Evolutionary conservation across 2,888 invertebrate genomes (phyloP), one percentile per base, ranked within the genome.

Genomic region (Pristionchus arcanus): DNA sequence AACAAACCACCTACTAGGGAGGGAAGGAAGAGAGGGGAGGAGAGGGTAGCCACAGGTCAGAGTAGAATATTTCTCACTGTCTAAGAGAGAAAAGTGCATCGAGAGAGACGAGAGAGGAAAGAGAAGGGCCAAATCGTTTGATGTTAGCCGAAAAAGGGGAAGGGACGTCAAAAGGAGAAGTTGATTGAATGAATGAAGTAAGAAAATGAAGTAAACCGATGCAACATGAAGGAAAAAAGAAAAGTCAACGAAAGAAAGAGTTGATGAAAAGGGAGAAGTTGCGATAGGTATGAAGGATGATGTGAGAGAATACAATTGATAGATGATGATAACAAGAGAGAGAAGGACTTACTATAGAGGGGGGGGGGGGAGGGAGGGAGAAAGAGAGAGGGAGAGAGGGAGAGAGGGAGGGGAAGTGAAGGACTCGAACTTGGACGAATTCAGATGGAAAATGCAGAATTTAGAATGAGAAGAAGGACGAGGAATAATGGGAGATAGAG

Each of bases 131-230:
- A 68, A 34, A 77, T 77, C 34, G 28, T 77, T 77, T 77, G 37
- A 77, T 31, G 77, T 84, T 84, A 84, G 37, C 55, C 84, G 84
- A 59, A 84, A 59, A 55, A 53, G 55, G 83, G 42, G 59, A 84
- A 31, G 34, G 53, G 55, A 31, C 28, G 59, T 34, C 37, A 59
- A 31, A 34, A 37, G 37, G 84, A 84, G 84, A 34, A 25, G 37
- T 34, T 34, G 84, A 84, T 28, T 84, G 37, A 84, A 84, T 31
- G 84, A 55, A 55, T 31, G 84, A 42, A 84, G 53, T n/a, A 59
- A 55, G 37, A 84, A 59, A 84, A 31, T 31, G 84, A 84, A 59
- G 37, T 28, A 31, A 59, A 55, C 53, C 55, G 37, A 19, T 34
- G 84, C 49, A 84, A 31, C 28, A 37, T 13, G n/a, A 19, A 53